Evolutionary conservation across 1,140 invertebrate genomes (phyloP), one percentile per base, ranked within the genome.

Genomic region (Anastrepha ludens): DNA sequence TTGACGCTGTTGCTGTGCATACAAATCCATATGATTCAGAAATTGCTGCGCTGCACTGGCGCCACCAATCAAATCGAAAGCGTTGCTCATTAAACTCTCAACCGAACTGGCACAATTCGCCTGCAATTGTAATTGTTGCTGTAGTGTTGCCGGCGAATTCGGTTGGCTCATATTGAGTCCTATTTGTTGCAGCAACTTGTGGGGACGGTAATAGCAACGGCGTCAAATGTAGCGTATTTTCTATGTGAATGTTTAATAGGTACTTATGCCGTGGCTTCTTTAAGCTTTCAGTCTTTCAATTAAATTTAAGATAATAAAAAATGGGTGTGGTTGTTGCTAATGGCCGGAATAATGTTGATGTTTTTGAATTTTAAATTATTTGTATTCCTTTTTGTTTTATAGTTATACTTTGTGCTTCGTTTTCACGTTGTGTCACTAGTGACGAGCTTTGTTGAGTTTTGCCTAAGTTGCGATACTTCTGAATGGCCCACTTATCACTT

Each of bases 61-160:
- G 70, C 87, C 87, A 41, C 87, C 88, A 81, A 89, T 88, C 65
- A 89, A 70, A 55, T 90, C 91, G 89, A 91, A 90, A 44, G 89
- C 89, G 67, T 88, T 88, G 47, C 86, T 90, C 87, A 89, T 90
- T 89, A 91, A 89, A 89, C 89, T 91, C 58, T 92, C 91, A 3
- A 64, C 85, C 50, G 85, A 62, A 17, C 13, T 41, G 13, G 58
- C 20, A 29, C 50, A 29, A 55, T 86, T 86, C 20, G 17, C 20
- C 17, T 87, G 86, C 86, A 87, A 44, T 70, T 87, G 86, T 64
- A 87, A 87, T 50, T 87, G 86, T 87, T 70, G 86, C 62, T 87
- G 86, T 55, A 67, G n/a, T 13, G 86, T 58, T 87, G 86, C 62
- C 13, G 58, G 58, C 59, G 64, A 67, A 67, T 67, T 87, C 41